A percentile compares a stretch with the other conserved stretches of the same genome.
These are phyloP conservation scores for Formica selysi DNA, from an alignment of 1,140 invertebrate genomes.

Conservation along the genomic window DNA sequence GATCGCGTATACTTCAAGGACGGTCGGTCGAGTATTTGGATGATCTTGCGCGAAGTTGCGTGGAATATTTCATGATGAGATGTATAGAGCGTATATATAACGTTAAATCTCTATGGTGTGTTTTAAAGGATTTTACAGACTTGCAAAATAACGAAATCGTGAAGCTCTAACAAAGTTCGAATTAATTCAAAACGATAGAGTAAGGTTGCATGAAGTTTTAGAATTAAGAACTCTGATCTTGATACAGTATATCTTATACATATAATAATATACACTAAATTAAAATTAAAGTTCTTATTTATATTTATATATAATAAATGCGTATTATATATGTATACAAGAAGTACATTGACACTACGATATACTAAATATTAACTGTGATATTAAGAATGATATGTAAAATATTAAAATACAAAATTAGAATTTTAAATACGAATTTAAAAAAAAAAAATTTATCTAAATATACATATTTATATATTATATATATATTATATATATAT, in stretches of 20 bases:
- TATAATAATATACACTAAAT: too few species aligned
- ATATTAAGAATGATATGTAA: background rate
- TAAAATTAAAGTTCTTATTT: too few species aligned
- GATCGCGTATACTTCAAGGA: background rate
- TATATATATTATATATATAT: too few species aligned
- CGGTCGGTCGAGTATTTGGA: background rate
- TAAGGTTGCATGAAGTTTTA: background rate
- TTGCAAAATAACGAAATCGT: background rate
- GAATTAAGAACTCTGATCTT: constrained; percentile 1
- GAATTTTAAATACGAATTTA: background rate
- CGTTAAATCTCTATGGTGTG: background rate
- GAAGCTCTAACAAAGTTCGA: background rate
- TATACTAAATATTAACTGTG: constrained; percentile 15
- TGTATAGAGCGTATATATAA: background rate
- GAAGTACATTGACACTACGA: background rate
- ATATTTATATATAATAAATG: too few species aligned
- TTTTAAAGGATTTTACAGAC: background rate
- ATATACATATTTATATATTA: too few species aligned
- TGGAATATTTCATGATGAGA: constrained; percentile 16
- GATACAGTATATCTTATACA: background rate
- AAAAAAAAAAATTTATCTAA: background rate
- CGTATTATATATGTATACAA: background rate
- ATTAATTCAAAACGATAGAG: background rate
- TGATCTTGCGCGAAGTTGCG: constrained; percentile 6
- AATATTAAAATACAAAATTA: constrained; percentile 5